Percentiles rank a stretch among this genome's conserved stretches.
phyloP scores from a whole-genome alignment of 2,888 invertebrate species.

The Tortrix viridana region DNA sequence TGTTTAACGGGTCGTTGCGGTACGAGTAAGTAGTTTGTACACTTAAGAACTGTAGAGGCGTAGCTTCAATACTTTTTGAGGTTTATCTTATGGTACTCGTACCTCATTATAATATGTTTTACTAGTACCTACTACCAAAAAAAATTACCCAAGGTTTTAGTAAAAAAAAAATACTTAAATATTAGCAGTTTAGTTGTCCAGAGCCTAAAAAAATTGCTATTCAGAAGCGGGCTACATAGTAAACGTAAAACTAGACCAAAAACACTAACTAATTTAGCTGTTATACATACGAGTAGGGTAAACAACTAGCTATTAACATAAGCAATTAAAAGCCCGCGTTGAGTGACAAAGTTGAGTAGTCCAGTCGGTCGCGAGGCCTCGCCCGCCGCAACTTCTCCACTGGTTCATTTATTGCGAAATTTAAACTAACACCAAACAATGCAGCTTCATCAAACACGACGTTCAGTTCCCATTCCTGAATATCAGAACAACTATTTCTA shows the following conservation, averaged over 20 bases:
- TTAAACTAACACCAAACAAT: constrained; percentile 56
- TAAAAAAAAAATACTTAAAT: too few relatives aligned
- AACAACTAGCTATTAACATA: constrained; percentile 1
- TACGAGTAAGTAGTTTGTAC: neutral
- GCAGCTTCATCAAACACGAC: constrained; percentile 48
- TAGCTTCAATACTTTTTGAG: too few relatives aligned
- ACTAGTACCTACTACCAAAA: too few relatives aligned
- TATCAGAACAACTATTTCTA: constrained; percentile 14
- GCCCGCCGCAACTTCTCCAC: constrained; percentile 42
- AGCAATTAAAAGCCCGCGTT: constrained; percentile 19
- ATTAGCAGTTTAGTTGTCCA: too few relatives aligned
- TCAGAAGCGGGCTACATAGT: too few relatives aligned
- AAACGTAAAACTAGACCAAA: too few relatives aligned
- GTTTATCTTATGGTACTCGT: too few relatives aligned
- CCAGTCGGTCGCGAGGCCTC: constrained; percentile 43
- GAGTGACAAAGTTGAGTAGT: constrained; percentile 47
- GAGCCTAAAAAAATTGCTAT: too few relatives aligned
- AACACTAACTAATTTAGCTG: too few relatives aligned
- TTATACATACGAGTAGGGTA: too few relatives aligned
- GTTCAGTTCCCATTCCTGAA: constrained; percentile 20
- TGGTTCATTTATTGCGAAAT: constrained; percentile 48
- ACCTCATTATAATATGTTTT: too few relatives aligned
- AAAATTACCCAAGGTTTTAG: too few relatives aligned
- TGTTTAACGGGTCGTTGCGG: constrained; percentile 23
- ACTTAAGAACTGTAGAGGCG: neutral